A percentile compares a stretch with the other conserved stretches of the same genome.
Evolutionary conservation across 2,113 vertebrate genomes (phyloP).

Genomic region (Mormoops blainvillei): DNA sequence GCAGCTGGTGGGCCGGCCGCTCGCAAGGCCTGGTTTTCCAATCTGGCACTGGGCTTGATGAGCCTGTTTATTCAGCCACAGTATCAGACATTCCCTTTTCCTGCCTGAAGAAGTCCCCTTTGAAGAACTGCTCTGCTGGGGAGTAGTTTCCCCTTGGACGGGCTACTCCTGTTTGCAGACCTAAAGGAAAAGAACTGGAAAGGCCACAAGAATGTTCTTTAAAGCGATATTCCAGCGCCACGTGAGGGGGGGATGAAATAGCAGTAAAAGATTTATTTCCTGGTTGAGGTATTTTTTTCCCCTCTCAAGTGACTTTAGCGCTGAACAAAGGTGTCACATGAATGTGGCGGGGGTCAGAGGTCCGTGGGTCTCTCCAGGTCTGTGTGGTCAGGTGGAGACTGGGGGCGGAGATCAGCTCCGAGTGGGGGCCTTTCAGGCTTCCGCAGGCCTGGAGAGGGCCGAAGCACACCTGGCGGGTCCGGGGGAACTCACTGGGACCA

Average conservation of each 20-base stretch:
- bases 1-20: not conserved
- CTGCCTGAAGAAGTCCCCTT: constrained; percentile 75
- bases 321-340: constrained; percentile 65
- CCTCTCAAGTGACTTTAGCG: constrained; percentile 28
- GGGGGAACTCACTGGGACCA: not conserved
- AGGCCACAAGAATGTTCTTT: constrained; percentile 70
- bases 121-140: constrained; percentile 71
- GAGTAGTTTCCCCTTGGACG: constrained; percentile 69
- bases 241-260: constrained; percentile 62
- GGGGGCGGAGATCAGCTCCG: not conserved
- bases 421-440: not conserved
- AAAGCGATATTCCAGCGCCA: constrained; percentile 62
- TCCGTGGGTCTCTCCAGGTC: not conserved
- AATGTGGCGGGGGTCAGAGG: constrained; percentile 27
- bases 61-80: constrained; percentile 71
- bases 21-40: constrained; percentile 54
- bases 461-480: not conserved
- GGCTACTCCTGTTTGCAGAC: constrained; percentile 68
- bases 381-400: not conserved
- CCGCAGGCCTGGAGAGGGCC: not conserved
- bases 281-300: constrained; percentile 69
- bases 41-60: constrained; percentile 60
- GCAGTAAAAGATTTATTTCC: constrained; percentile 60
- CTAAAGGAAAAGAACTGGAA: constrained; percentile 71
- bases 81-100: constrained; percentile 75